Base-by-base conservation (phyloP, 2,888 invertebrate species). In the Urechis unicinctus region DNA sequence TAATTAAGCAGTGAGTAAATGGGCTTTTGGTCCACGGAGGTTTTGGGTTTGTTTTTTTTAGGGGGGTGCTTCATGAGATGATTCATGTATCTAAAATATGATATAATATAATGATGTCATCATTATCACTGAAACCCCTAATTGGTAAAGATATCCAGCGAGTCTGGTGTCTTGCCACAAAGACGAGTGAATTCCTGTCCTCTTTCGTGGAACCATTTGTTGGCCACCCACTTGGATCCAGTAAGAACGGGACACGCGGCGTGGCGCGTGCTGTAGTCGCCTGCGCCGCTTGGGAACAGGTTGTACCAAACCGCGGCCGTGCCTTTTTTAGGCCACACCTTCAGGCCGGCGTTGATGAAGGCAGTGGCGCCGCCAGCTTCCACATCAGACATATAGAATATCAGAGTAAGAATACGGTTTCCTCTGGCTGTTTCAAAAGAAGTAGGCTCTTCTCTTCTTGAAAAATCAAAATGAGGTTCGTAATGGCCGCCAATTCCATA, bases 351-450 rank as follows among this genome's bases (percentile, higher is more conserved):
- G 61, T 86, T 85, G 0, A 96, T 92, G 79, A 98, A 98, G 22
- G 97, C 97, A 0, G 97, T 98, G 3, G 94, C 95, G 22, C 97
- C 97, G 2, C 98, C 98, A 76, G 93, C 94, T 53, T 89, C 86
- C 28, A 97, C 97, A 73, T 96, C 93, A 61, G 89, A 91, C 93
- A 97, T 93, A 94, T 96, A 72, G 22, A 75, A 73, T 30, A 24
- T 24, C 3, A 55, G 9, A 9, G 28, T n/a, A 21, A 21, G 17
- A 21, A 45, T 45, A 6, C 45, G 45, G 45, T 45, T 45, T 9
- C 45, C 45, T 6, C 22, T 13, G 17, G 13, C 13, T 6, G 13
- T 9, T 6, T 17, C 45, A 21, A 45, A 45, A 6, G 45, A 45
- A 21, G 17, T 21, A 6, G 6, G 6, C 45, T 45, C 45, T 9